phyloP scores from a whole-genome alignment of 2,888 invertebrate genomes.

The Andricus curvator region DNA sequence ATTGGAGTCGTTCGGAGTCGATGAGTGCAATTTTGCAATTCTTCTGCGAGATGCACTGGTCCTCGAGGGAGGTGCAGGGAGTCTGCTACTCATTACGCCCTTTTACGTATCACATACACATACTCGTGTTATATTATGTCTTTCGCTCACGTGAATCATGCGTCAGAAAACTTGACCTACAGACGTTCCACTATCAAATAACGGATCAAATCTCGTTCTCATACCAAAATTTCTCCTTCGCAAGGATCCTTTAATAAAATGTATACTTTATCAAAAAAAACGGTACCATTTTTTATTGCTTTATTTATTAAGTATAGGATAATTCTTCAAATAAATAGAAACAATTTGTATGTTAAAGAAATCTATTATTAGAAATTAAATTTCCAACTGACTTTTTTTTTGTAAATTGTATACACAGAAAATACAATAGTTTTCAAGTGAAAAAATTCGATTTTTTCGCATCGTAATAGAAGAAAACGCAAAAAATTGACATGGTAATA shows the following conservation, averaged over 20 bases:
- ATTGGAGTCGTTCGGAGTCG: slow-evolving; percentile 49
- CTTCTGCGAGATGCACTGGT: slow-evolving; percentile 53
- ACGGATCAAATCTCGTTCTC: slow-evolving; percentile 24
- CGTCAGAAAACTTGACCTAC: slow-evolving; percentile 30
- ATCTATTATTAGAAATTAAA: too few species aligned
- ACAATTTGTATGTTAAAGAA: too few species aligned
- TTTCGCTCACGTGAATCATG: slow-evolving; percentile 4
- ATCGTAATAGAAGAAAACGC: too few species aligned
- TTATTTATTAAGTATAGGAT: neutral
- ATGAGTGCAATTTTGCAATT: slow-evolving; percentile 46
- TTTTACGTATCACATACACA: slow-evolving; percentile 35
- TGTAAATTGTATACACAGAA: too few species aligned
- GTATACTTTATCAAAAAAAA: neutral
- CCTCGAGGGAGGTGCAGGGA: slow-evolving; percentile 54
- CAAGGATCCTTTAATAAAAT: neutral
- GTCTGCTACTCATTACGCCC: slow-evolving; percentile 54
- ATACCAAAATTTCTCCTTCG: neutral
- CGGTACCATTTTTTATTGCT: neutral
- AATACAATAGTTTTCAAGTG: too few species aligned
- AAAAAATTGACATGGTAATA: too few species aligned
- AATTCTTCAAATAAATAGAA: neutral
- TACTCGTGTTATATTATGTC: slow-evolving; percentile 14
- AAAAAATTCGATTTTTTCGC: too few species aligned
- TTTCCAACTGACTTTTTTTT: too few species aligned
- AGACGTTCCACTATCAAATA: slow-evolving; percentile 17